These are phyloP conservation scores for Pontoporia blainvillei DNA, from an alignment of 2,113 vertebrate species.

Conservation along the genomic window DNA sequence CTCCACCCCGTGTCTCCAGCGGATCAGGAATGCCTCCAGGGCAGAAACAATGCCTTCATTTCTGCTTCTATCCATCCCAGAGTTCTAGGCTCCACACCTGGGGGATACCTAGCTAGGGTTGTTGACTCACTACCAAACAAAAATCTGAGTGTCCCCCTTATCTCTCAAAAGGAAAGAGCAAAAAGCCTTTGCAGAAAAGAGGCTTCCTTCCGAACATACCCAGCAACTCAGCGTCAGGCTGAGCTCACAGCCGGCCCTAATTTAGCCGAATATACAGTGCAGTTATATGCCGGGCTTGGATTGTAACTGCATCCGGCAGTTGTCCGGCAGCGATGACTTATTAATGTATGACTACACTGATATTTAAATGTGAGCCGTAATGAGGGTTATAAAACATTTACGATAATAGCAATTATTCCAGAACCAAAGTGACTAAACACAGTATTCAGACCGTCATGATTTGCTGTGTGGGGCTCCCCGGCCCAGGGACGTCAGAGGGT, in stretches of 20 bases:
- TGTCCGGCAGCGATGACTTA: constrained; percentile 69
- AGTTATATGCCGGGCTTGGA: constrained; percentile 34
- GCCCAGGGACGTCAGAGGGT: constrained; percentile 37
- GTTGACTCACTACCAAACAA: neutral
- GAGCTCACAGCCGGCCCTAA: neutral
- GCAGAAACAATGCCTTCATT: neutral
- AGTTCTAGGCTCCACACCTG: neutral
- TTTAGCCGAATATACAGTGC: constrained; percentile 15
- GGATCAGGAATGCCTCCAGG: neutral
- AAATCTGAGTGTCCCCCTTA: neutral
- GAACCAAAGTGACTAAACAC: constrained; percentile 74
- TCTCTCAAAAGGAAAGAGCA: neutral
- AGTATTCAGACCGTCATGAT: constrained; percentile 49
- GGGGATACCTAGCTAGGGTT: neutral
- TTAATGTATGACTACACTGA: constrained; percentile 74
- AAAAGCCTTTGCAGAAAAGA: neutral
- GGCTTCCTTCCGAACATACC: neutral
- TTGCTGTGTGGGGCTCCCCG: constrained; percentile 58
- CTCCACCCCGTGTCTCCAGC: neutral
- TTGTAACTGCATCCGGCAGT: constrained; percentile 58
- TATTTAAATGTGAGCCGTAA: constrained; percentile 84
- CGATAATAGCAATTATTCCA: constrained; percentile 81
- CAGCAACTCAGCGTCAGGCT: neutral
- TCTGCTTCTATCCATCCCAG: neutral
- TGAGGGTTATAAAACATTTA: constrained; percentile 82